Evolutionary conservation across 64 coral and sea anemone genomes (phyloP).

Genomic region (Astreopora myriophthalma): DNA sequence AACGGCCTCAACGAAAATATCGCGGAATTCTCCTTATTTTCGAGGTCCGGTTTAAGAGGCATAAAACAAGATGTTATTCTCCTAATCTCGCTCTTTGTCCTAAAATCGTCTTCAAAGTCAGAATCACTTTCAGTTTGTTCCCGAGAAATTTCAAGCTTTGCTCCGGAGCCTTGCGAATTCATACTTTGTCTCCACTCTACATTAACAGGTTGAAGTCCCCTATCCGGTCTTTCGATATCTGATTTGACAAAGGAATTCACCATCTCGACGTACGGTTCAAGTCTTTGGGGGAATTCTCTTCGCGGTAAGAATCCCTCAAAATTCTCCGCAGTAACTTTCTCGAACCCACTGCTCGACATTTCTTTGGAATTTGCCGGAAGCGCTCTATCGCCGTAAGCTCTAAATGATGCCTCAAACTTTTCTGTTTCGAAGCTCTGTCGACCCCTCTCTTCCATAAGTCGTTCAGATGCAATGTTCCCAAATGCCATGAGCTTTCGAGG

Average conservation of each 20-base stretch:
- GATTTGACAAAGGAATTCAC: conserved; percentile 18
- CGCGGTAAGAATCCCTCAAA: neutral
- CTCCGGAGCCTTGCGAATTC: neutral
- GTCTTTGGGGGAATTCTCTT: neutral
- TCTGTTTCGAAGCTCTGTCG: neutral
- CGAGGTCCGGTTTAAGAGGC: conserved; percentile 25
- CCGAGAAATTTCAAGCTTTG: neutral
- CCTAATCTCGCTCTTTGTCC: conserved; percentile 24
- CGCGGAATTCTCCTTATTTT: conserved; percentile 82
- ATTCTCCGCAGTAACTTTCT: neutral
- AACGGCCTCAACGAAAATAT: conserved; percentile 58
- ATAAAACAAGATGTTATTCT: conserved; percentile 43
- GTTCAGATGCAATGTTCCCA: conserved; percentile 15
- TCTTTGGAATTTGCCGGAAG: neutral
- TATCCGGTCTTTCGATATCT: neutral
- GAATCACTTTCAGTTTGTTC: conserved; percentile 14
- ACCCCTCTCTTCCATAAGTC: neutral
- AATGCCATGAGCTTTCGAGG: neutral
- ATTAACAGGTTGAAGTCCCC: neutral
- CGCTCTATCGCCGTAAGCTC: neutral
- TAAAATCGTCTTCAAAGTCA: conserved; percentile 49
- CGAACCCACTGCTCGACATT: neutral
- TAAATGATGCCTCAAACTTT: neutral
- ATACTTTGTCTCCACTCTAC: neutral
- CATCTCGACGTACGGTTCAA: neutral